Conservation (phyloP, 2,888 invertebrate species). For the Acronicta alni region DNA sequence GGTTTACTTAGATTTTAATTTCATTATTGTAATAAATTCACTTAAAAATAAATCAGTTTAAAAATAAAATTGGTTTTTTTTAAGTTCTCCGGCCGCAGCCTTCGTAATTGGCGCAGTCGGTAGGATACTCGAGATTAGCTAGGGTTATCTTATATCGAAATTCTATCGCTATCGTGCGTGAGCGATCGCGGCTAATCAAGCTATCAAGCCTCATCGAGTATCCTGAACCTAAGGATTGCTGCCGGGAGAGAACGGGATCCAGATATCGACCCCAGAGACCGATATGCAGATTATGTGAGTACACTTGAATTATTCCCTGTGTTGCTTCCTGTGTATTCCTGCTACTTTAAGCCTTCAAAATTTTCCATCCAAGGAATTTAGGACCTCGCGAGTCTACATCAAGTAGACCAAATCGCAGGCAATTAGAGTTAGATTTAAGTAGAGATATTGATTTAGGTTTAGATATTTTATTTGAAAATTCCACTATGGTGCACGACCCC, state of each 20-base stretch:
- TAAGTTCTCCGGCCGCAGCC: too few species aligned
- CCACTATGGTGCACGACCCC: conserved; percentile 5
- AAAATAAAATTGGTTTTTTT: too few species aligned
- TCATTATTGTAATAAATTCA: too few species aligned
- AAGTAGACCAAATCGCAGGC: not conserved
- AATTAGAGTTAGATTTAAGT: conserved; percentile 14
- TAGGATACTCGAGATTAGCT: conserved; percentile 9
- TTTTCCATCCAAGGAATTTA: conserved; percentile 9
- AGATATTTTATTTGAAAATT: not conserved
- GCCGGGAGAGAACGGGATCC: conserved; percentile 9
- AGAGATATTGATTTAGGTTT: conserved; percentile 10
- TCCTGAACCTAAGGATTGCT: conserved; percentile 9
- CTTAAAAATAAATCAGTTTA: too few species aligned
- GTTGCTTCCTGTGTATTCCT: conserved; percentile 8
- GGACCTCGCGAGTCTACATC: conserved; percentile 2
- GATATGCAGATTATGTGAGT: conserved; percentile 4
- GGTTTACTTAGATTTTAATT: too few species aligned
- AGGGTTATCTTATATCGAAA: conserved; percentile 1
- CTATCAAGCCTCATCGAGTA: conserved; percentile 11
- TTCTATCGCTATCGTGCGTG: conserved; percentile 3
- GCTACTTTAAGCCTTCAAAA: conserved; percentile 4
- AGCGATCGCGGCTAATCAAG: conserved; percentile 7
- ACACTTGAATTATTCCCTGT: conserved; percentile 13
- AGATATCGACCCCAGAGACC: conserved; percentile 7
- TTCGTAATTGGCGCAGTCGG: too few species aligned